Evolutionary conservation across 2,888 invertebrate species (phyloP).

Genomic region (Norana najaformis): DNA sequence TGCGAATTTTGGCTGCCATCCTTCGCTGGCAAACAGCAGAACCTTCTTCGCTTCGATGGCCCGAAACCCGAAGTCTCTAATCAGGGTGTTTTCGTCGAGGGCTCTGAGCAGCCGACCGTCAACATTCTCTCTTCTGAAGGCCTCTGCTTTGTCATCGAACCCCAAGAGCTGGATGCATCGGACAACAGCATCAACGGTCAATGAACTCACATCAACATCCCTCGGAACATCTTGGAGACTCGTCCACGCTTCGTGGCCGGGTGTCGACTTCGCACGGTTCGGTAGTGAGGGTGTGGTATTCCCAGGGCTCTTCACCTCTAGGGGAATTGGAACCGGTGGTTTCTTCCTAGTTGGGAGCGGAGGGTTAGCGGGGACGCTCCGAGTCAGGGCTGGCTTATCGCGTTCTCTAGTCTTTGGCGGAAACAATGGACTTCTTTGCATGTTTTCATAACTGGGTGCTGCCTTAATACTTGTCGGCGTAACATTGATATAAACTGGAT

Average conservation of each 20-base stretch:
- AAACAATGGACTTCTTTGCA: background rate
- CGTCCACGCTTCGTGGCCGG: background rate
- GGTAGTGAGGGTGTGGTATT: background rate
- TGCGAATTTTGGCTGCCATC: background rate
- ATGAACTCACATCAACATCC: background rate
- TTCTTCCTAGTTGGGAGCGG: background rate
- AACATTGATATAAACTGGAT: background rate
- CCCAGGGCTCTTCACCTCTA: background rate
- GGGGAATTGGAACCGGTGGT: background rate
- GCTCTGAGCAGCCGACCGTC: conserved; percentile 16
- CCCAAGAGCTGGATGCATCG: background rate
- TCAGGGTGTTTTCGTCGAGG: background rate
- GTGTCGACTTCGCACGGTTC: background rate
- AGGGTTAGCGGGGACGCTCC: background rate
- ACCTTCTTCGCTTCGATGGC: conserved; percentile 26
- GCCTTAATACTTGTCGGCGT: background rate
- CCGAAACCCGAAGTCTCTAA: background rate
- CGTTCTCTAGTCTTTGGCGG: background rate
- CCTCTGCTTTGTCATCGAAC: background rate
- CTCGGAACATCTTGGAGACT: background rate
- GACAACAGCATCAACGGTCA: background rate
- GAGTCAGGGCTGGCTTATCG: background rate
- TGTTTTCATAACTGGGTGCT: background rate
- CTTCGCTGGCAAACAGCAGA: background rate
- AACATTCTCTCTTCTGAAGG: background rate